These are phyloP conservation scores for Leptinotarsa peninsularis DNA, from an alignment of 2,888 invertebrate species.

Conservation along the genomic window DNA sequence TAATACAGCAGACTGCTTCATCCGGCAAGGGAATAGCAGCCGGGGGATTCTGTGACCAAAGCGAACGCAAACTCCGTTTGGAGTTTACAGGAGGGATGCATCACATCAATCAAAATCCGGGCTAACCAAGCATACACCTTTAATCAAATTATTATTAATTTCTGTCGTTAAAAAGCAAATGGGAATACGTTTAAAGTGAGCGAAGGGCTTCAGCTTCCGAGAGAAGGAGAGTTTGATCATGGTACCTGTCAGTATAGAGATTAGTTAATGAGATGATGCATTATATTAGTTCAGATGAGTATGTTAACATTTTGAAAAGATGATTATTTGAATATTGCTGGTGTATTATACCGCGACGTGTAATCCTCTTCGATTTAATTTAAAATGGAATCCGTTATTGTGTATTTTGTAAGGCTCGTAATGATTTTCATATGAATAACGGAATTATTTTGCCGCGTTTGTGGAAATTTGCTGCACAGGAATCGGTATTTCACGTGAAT, in stretches of 20 bases:
- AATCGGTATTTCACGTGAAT: too few relatives aligned
- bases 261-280: slow-evolving; percentile 36
- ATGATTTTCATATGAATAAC: background rate
- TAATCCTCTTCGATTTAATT: background rate
- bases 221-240: slow-evolving; percentile 30
- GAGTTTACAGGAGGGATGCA: slow-evolving; percentile 13
- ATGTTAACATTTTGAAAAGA: slow-evolving; percentile 12
- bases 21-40: slow-evolving; percentile 33
- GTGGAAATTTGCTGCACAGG: too few relatives aligned
- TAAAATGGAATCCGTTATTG: background rate
- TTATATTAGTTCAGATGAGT: slow-evolving; percentile 28
- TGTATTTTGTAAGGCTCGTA: background rate
- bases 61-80: slow-evolving; percentile 22
- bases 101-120: slow-evolving; percentile 42
- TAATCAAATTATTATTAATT: slow-evolving; percentile 45
- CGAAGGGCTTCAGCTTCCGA: slow-evolving; percentile 25
- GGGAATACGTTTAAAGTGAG: slow-evolving; percentile 37
- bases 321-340: background rate
- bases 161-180: slow-evolving; percentile 39
- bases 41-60: slow-evolving; percentile 29
- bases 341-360: background rate
- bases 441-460: background rate
- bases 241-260: slow-evolving; percentile 36
- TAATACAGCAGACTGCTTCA: slow-evolving; percentile 45
- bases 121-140: slow-evolving; percentile 42